These are phyloP conservation scores for Coryphaenoides rupestris DNA, from an alignment of 2,113 vertebrate species.

Conservation along the genomic window DNA sequence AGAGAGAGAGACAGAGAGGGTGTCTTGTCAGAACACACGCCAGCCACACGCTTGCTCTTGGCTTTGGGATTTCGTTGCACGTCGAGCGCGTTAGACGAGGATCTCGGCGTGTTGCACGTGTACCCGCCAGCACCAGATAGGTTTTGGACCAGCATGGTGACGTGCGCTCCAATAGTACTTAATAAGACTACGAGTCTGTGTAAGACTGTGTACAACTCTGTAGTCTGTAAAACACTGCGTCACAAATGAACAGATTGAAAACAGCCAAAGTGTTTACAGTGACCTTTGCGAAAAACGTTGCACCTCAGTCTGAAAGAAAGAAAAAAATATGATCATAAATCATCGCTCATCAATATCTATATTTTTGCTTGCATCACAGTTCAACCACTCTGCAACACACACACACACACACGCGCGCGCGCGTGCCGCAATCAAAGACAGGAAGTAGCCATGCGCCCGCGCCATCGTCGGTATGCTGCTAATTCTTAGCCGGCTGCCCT, in stretches of 20 bases:
- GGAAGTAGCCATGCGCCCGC: constrained; percentile 59
- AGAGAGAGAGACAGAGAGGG: constrained; percentile 14
- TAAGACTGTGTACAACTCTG: too few relatives aligned
- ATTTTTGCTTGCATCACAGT: too few relatives aligned
- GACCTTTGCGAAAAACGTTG: too few relatives aligned
- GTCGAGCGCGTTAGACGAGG: constrained; percentile 9
- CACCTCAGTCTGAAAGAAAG: too few relatives aligned
- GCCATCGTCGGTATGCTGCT: constrained; percentile 81
- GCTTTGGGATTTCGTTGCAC: constrained; percentile 34
- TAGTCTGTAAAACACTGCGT: too few relatives aligned
- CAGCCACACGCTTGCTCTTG: constrained; percentile 47
- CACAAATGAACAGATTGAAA: too few relatives aligned
- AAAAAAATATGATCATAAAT: too few relatives aligned
- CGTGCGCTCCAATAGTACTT: too few relatives aligned
- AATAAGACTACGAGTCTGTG: too few relatives aligned
- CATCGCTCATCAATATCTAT: too few relatives aligned
- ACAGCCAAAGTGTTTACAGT: too few relatives aligned
- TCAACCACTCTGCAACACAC: too few relatives aligned
- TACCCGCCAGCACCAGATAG: background rate
- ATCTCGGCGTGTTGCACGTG: background rate
- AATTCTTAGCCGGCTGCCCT: constrained; percentile 78
- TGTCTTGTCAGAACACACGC: constrained; percentile 54
- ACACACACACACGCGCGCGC: background rate
- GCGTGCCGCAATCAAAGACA: constrained; percentile 35
- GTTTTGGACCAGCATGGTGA: background rate